Conservation (phyloP, 2,888 invertebrate species). For the Busseola fusca region DNA sequence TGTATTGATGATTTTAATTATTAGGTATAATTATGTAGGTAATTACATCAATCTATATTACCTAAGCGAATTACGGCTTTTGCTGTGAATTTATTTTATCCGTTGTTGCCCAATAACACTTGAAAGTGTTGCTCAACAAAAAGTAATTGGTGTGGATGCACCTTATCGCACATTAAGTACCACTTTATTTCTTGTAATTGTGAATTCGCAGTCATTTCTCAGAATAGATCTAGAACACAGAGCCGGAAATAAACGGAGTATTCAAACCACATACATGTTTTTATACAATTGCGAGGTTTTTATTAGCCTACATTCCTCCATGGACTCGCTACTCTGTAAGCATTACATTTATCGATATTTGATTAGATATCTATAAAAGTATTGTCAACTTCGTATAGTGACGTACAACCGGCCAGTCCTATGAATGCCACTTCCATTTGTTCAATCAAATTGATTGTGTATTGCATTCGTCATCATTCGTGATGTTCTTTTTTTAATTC, state of each 20-base stretch:
- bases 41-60: no score
- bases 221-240: not conserved
- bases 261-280: not conserved
- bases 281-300: not conserved
- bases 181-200: not conserved
- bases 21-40: no score
- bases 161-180: not conserved
- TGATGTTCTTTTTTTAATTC: conserved; percentile 3
- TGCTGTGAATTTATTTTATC: not conserved
- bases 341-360: conserved; percentile 12
- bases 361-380: conserved; percentile 11
- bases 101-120: not conserved
- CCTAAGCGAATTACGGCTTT: not conserved
- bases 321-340: conserved; percentile 5
- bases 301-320: not conserved
- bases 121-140: not conserved
- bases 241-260: not conserved
- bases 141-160: not conserved
- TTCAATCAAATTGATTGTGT: conserved; percentile 36
- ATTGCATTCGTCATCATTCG: conserved; percentile 6
- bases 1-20: no score
- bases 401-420: not conserved
- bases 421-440: conserved; percentile 19
- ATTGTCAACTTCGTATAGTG: conserved; percentile 20
- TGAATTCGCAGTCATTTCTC: not conserved